Evolutionary conservation across 2,113 vertebrate genomes (phyloP).

Genomic region (Antigone vipio): DNA sequence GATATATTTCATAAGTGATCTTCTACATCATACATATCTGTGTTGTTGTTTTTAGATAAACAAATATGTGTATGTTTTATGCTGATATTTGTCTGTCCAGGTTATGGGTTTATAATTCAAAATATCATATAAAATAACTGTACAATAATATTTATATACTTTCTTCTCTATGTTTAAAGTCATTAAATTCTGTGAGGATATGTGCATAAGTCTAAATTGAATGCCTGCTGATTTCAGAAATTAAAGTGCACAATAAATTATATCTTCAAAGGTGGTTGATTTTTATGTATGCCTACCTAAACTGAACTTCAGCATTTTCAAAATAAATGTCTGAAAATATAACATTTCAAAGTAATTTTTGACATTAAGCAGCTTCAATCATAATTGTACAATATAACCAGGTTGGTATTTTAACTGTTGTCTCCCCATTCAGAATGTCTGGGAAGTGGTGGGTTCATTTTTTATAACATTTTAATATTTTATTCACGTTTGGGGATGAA

Average conservation of each 20-base stretch:
- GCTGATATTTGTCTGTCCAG: background rate
- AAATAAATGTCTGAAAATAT: background rate
- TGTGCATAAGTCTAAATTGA: background rate
- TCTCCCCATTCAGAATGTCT: background rate
- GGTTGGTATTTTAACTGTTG: background rate
- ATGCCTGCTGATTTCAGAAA: background rate
- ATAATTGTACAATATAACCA: background rate
- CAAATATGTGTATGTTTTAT: background rate
- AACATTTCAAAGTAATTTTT: background rate
- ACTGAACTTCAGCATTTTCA: background rate
- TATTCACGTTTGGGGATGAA: background rate
- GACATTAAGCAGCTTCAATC: background rate
- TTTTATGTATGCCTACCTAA: background rate
- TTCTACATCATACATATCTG: background rate
- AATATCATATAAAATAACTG: background rate
- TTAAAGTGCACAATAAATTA: background rate
- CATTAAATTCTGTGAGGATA: background rate
- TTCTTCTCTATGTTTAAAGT: background rate
- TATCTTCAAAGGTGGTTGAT: background rate
- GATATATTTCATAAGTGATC: conserved; percentile 15
- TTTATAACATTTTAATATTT: background rate
- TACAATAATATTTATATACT: background rate
- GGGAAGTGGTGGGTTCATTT: background rate
- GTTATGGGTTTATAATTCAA: background rate
- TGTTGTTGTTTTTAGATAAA: background rate